Conservation (phyloP, 1,140 invertebrate species). For the Phortica variegata region DNA sequence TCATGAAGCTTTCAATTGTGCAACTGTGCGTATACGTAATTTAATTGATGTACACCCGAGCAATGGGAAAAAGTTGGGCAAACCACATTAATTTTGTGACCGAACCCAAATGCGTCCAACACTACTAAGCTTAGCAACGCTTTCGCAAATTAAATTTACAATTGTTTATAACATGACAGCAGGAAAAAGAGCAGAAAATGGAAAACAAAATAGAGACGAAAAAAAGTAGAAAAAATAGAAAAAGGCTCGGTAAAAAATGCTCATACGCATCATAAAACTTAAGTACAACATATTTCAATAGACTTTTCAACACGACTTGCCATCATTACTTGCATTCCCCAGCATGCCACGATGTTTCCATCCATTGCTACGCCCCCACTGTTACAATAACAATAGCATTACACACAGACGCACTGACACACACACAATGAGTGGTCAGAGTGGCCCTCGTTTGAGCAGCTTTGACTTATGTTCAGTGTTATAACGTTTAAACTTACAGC, state of each 20-base stretch:
- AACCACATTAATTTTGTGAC: conserved; percentile 42
- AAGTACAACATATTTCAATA: conserved; percentile 55
- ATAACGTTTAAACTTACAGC: conserved; percentile 56
- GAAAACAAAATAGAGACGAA: conserved; percentile 16
- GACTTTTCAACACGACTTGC: conserved; percentile 52
- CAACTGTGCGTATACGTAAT: conserved; percentile 25
- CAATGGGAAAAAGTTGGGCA: conserved; percentile 18
- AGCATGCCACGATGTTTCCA: too few relatives aligned
- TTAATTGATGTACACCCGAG: conserved; percentile 9
- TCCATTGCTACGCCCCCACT: too few relatives aligned
- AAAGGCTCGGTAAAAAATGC: conserved; percentile 39
- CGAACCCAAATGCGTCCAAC: neutral
- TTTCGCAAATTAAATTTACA: neutral
- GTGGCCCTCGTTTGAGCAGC: too few relatives aligned
- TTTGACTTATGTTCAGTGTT: too few relatives aligned
- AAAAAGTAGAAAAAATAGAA: neutral
- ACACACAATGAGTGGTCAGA: too few relatives aligned
- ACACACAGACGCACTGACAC: too few relatives aligned
- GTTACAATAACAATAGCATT: too few relatives aligned
- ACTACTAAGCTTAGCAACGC: conserved; percentile 1
- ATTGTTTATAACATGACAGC: neutral
- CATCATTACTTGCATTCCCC: too few relatives aligned
- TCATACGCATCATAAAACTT: conserved; percentile 52
- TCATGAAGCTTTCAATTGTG: conserved; percentile 3
- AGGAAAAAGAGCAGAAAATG: conserved; percentile 15